Evolutionary conservation across 23 tunicate species (phyloP).

Genomic region (Corella eumyota): DNA sequence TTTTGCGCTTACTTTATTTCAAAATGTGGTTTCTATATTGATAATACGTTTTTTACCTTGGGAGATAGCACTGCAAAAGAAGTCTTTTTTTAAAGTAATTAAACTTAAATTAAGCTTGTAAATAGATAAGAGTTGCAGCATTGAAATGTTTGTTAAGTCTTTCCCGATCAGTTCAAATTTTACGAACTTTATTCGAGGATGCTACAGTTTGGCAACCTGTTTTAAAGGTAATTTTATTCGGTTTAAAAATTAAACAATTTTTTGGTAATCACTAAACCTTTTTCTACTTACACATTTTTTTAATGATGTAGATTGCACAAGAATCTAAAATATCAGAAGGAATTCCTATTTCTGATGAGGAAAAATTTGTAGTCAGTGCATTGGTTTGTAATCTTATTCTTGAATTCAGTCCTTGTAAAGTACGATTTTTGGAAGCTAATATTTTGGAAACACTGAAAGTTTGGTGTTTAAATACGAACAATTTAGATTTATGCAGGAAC

Average conservation of each 20-base stretch:
- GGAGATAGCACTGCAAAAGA: not conserved
- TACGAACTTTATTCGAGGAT: constrained; percentile 65
- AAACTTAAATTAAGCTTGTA: not conserved
- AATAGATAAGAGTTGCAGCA: constrained; percentile 53
- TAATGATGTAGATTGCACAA: not conserved
- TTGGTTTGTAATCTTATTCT: constrained; percentile 59
- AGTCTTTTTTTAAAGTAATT: not conserved
- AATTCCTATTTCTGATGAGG: constrained; percentile 11
- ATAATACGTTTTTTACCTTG: not conserved
- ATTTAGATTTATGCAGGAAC: constrained; percentile 28
- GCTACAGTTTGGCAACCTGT: constrained; percentile 48
- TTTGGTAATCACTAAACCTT: not conserved
- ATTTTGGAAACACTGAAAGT: constrained; percentile 17
- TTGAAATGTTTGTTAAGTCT: constrained; percentile 55
- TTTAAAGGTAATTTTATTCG: constrained; percentile 24
- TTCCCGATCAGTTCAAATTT: constrained; percentile 65
- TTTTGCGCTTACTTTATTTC: too few relatives aligned
- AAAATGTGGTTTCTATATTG: too few relatives aligned
- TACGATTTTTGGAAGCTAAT: constrained; percentile 17
- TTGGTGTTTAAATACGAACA: constrained; percentile 32
- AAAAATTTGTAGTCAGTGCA: constrained; percentile 30
- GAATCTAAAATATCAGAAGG: not conserved
- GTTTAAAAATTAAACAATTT: not conserved
- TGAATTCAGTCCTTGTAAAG: constrained; percentile 66
- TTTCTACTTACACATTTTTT: not conserved